A percentile compares a stretch with the other conserved stretches of the same genome.
phyloP scores from a whole-genome alignment of 2,888 invertebrate species.

The Laothoe populi region DNA sequence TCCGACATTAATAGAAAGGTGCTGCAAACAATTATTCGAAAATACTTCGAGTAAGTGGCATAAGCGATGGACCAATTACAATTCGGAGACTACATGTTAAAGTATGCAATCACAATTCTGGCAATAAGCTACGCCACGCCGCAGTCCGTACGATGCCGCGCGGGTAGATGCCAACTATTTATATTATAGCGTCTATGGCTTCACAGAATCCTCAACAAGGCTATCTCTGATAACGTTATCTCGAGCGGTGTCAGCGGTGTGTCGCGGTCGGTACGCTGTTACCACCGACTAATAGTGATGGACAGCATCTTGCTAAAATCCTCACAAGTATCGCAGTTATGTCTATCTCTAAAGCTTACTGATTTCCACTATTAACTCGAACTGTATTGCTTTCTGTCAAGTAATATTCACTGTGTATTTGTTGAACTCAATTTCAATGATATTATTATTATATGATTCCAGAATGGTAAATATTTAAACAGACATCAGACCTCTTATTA shows the following conservation, averaged over 20 bases:
- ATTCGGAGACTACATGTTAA: neutral
- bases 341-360: neutral
- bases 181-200: conserved; percentile 41
- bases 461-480: no score
- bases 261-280: conserved; percentile 17
- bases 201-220: conserved; percentile 79
- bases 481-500: no score
- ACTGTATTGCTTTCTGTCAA: no score
- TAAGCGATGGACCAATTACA: neutral
- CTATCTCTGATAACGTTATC: conserved; percentile 82
- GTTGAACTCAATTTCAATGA: neutral
- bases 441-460: no score
- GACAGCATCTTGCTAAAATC: conserved; percentile 23
- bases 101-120: neutral
- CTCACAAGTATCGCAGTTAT: neutral
- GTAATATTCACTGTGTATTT: no score
- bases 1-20: no score
- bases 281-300: conserved; percentile 19
- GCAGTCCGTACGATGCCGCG: neutral
- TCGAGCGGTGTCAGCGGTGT: conserved; percentile 42
- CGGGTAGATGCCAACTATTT: neutral
- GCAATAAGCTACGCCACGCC: neutral
- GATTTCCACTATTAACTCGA: neutral
- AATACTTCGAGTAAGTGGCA: neutral
- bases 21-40: no score